These are phyloP conservation scores for Sander lucioperca DNA, from an alignment of 2,113 vertebrate species.

Conservation along the genomic window DNA sequence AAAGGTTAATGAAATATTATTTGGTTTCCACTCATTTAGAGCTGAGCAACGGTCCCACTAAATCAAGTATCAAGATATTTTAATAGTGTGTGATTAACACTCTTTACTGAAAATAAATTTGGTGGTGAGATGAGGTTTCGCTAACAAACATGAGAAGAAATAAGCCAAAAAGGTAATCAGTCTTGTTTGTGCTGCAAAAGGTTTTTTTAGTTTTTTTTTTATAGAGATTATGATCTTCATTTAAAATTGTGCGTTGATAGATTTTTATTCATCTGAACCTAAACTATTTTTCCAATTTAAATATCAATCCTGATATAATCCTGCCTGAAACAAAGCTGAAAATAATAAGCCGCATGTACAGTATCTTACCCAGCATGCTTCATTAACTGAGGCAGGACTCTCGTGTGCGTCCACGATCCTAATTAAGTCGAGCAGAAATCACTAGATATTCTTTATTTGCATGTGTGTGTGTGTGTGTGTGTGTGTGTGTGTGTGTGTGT, in stretches of 20 bases:
- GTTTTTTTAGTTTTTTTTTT: too few species aligned
- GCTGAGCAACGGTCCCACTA: too few species aligned
- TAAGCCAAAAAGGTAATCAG: too few species aligned
- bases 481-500: neutral
- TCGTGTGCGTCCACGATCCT: constrained; percentile 4
- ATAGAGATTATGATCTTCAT: neutral
- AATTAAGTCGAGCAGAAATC: constrained; percentile 49
- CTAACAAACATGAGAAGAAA: too few species aligned
- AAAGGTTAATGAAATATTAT: too few species aligned
- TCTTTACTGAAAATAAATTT: too few species aligned
- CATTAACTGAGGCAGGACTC: constrained; percentile 29
- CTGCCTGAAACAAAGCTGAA: neutral
- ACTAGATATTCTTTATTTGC: constrained; percentile 32
- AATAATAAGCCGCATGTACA: constrained; percentile 45
- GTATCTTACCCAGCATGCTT: constrained; percentile 43
- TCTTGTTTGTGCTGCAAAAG: too few species aligned
- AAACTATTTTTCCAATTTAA: neutral
- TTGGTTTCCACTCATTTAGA: too few species aligned
- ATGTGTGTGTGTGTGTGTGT: neutral
- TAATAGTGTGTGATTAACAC: too few species aligned
- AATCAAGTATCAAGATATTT: too few species aligned
- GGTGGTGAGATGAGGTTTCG: too few species aligned
- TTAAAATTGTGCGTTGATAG: neutral
- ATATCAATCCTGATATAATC: neutral
- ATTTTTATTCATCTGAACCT: neutral